A percentile compares a stretch with the other conserved stretches of the same genome.
These are phyloP conservation scores for Hapalemur alaotrensis DNA, from an alignment of 2,797 vertebrate genomes.

Conservation along the genomic window DNA sequence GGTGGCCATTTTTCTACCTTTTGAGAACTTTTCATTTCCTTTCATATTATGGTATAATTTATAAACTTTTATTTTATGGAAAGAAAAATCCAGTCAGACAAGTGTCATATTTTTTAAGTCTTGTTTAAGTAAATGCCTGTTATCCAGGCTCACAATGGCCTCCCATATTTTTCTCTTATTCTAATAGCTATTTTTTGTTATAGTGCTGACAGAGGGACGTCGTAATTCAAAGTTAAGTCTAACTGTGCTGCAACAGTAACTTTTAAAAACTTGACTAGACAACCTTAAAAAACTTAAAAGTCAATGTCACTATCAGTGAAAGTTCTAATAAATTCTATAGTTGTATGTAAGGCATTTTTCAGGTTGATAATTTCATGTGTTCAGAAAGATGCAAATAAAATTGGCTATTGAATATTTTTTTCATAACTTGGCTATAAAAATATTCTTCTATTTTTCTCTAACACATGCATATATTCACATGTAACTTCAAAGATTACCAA, in stretches of 20 bases:
- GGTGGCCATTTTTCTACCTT: background rate
- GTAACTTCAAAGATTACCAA: background rate
- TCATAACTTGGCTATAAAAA: background rate
- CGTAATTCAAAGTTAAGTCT: background rate
- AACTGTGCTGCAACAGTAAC: background rate
- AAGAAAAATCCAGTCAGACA: background rate
- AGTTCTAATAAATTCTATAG: background rate
- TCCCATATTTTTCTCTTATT: background rate
- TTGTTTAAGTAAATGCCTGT: background rate
- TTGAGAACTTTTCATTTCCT: background rate
- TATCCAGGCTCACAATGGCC: background rate
- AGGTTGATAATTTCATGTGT: background rate
- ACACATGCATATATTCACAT: background rate
- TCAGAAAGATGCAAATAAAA: background rate
- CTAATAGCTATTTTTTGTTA: background rate
- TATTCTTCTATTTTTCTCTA: background rate
- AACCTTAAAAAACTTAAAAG: background rate
- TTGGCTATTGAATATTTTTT: background rate
- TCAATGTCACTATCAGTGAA: background rate
- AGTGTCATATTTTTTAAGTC: background rate
- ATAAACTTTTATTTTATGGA: background rate
- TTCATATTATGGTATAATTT: background rate
- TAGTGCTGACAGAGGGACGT: background rate
- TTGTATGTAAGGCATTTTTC: background rate
- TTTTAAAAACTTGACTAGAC: background rate